Evolutionary conservation across 2,888 invertebrate genomes (phyloP), one percentile per base, ranked within the genome.

Genomic region (Selenia dentaria): DNA sequence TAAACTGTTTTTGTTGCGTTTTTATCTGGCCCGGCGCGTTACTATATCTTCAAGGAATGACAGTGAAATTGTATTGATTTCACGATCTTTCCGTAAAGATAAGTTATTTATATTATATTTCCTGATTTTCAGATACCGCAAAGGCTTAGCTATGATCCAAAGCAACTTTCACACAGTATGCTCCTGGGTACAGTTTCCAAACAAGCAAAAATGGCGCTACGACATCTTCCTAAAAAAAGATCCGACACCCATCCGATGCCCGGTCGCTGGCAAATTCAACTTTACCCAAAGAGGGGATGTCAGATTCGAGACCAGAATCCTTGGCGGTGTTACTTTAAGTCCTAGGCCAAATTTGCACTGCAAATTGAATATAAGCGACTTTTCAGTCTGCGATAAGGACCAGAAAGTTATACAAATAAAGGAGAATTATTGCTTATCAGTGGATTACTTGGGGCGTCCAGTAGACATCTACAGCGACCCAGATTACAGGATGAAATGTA

Each of bases 391-490:
- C 71, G 98, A 97, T 83, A 95, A 95, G 1, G 98, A 99, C 73
- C 97, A 98, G 77, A 98, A 98, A 75, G 97, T 97, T 73, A 94
- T 99, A 65, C 94, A 95, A 40, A 95, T 99, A 36, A 99, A 99
- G 82, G 98, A 98, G 67, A 98, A 97, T 60, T 98, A 98, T 73
- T 99, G 99, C 74, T 92, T 98, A 12, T 96, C 98, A n/a, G 98
- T 99, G 2, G 99, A 99, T 86, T 95, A 98, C 85, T 93, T 96
- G 67, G 99, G 98, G 33, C 92, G 97, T 62, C 99, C 99, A 1
- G 95, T 98, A 46, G 98, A 99, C 87, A 97, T 98, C 71, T 98
- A 98, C 92, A 97, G 96, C 92, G 96, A 97, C 75, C 97, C 98
- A 1, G 99, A 99, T 92, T 98, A 98, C 73, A 95, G 94, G 77